A percentile compares a stretch with the other conserved stretches of the same genome.
phyloP scores from a whole-genome alignment of 2,113 vertebrate species.

The Pseudorhombus dupliciocellatus region DNA sequence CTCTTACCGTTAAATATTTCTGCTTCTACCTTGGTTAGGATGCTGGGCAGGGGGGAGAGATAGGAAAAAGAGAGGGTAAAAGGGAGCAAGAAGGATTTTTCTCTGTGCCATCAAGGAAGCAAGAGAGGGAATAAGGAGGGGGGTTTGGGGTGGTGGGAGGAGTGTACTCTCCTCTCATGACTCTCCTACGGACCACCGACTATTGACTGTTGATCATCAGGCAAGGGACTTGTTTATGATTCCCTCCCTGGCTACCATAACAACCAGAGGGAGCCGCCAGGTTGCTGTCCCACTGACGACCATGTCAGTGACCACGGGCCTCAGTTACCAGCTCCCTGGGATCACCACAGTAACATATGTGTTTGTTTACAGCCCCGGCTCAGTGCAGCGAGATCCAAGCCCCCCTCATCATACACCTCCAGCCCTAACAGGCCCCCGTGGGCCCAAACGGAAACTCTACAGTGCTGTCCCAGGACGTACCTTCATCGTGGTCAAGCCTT shows the following conservation, averaged over 20 bases:
- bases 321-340: constrained; percentile 87
- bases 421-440: constrained; percentile 82
- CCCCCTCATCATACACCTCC: constrained; percentile 82
- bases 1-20: constrained; percentile 46
- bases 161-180: constrained; percentile 63
- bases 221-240: constrained; percentile 58
- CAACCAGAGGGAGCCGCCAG: constrained; percentile 69
- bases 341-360: constrained; percentile 95
- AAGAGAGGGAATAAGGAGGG: constrained; percentile 47
- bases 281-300: constrained; percentile 60
- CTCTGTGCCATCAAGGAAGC: constrained; percentile 56
- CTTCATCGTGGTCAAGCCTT: constrained; percentile 95
- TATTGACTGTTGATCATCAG: constrained; percentile 59
- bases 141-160: constrained; percentile 42
- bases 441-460: constrained; percentile 96
- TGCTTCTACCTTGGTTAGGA: constrained; percentile 65
- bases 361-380: constrained; percentile 95
- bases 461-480: constrained; percentile 94
- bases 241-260: constrained; percentile 55
- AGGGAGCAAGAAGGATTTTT: constrained; percentile 55
- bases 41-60: constrained; percentile 49
- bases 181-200: constrained; percentile 66
- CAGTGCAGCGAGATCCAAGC: constrained; percentile 84
- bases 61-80: constrained; percentile 52
- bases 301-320: constrained; percentile 84